Conservation (phyloP, 2,888 invertebrate genomes). For the Synergus gifuensis region DNA sequence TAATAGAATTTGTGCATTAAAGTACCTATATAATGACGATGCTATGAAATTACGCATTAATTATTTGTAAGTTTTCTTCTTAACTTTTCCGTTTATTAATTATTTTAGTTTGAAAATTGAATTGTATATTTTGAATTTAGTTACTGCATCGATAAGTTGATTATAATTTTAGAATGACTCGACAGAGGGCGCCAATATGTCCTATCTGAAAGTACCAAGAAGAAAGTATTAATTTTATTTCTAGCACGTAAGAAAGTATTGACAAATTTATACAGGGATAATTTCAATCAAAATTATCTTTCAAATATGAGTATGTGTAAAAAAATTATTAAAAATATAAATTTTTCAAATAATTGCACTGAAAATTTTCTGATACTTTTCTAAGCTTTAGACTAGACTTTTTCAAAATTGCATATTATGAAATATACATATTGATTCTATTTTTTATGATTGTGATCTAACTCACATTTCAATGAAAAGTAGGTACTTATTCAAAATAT, state of each 20-base stretch:
- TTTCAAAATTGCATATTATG: too few relatives aligned
- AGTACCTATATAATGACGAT: conserved; percentile 64
- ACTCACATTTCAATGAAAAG: not conserved
- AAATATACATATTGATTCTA: too few relatives aligned
- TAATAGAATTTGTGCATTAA: conserved; percentile 67
- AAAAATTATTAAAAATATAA: not conserved
- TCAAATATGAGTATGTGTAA: not conserved
- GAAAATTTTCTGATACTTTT: not conserved
- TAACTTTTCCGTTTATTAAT: not conserved
- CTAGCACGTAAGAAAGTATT: not conserved
- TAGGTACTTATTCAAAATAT: not conserved
- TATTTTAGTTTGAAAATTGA: not conserved
- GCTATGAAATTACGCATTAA: conserved; percentile 59
- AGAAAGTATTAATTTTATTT: conserved; percentile 5
- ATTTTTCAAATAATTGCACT: not conserved
- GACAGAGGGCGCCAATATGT: conserved; percentile 19
- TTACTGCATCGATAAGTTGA: not conserved
- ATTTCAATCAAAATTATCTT: too few relatives aligned
- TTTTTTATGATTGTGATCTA: not conserved
- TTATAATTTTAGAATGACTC: not conserved
- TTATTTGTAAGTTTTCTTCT: conserved; percentile 17
- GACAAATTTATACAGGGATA: not conserved
- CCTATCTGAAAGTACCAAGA: not conserved
- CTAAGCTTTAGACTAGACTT: too few relatives aligned
- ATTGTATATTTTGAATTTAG: not conserved